Base-by-base conservation (phyloP, 1,140 invertebrate genomes). In the Delia radicum region DNA sequence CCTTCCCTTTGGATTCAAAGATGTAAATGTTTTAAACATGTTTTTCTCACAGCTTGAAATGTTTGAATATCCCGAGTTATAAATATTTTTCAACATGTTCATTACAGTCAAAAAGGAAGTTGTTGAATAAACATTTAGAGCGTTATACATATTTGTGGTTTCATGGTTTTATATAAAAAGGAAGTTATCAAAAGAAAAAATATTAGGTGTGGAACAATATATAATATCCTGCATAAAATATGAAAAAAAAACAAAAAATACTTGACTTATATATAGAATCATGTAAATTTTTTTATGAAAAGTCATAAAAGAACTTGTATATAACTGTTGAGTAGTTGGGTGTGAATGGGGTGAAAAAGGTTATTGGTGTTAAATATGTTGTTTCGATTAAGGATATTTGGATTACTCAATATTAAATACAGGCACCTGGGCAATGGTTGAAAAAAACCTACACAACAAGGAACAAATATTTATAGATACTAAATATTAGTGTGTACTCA, bases 41-140 rank as follows among this genome's bases (percentile, higher is more conserved):
- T 55, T 55, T n/a, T 55, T 7, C n/a, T 55, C 8, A 55, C n/a
- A 55, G 48, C n/a, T 55, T 21, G 48, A 24, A 24, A 55, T 15
- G 42, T n/a, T n/a, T n/a, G n/a, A n/a, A n/a, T n/a, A n/a, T n/a
- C n/a, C 18, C 18, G 7, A 37, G 33, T 10, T 10, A 37, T 10
- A 0, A 37, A 37, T 37, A 37, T 13, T 10, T 10, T 10, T 37
- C 33, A 37, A 37, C 33, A 7, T 3, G 1, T 3, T 37, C 3
- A 10, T 37, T 37, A 37, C 48, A 24, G 12, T 15, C 0, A 42
- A 42, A 42, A 55, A 55, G 48, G 48, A 55, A 55, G 21, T 18
- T 55, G 48, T 55, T 55, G 48, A 55, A 55, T 55, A 55, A 55
- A 55, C 48, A 55, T n/a, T n/a, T n/a, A n/a, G n/a, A n/a, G n/a